phyloP scores from a whole-genome alignment of 2,888 invertebrate species.

The Perdita meconis region DNA sequence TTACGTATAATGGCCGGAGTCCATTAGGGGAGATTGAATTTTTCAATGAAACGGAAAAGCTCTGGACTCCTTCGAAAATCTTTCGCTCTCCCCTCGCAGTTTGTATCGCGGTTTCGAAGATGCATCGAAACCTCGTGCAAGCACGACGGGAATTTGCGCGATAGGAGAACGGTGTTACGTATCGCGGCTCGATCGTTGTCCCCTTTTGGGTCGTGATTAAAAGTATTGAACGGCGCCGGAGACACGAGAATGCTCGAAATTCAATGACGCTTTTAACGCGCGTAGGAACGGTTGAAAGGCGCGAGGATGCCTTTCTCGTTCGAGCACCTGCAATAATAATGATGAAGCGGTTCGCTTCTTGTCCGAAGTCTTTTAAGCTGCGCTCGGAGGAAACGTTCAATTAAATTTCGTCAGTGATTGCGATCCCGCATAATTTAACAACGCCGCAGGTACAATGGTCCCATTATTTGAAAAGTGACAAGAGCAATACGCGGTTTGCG shows the following conservation, averaged over 20 bases:
- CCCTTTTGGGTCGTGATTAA: conserved; percentile 38
- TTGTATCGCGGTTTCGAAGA: not conserved
- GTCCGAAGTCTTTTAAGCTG: not conserved
- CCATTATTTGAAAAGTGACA: not conserved
- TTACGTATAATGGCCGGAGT: conserved; percentile 26
- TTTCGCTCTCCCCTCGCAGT: not conserved
- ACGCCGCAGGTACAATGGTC: not conserved
- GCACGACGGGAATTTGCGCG: not conserved
- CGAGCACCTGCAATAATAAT: conserved; percentile 41
- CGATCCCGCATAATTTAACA: conserved; percentile 5
- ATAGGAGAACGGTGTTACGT: not conserved
- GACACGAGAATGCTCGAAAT: conserved; percentile 53
- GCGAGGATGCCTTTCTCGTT: conserved; percentile 19
- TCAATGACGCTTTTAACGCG: conserved; percentile 64
- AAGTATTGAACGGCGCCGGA: conserved; percentile 46
- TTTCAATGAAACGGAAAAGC: conserved; percentile 14
- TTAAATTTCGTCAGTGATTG: conserved; percentile 5
- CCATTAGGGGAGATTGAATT: conserved; percentile 51
- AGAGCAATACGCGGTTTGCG: not conserved
- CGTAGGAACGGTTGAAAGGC: conserved; percentile 8
- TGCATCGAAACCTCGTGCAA: conserved; percentile 13
- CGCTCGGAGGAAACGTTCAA: conserved; percentile 1
- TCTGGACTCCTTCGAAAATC: not conserved
- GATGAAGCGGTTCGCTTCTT: conserved; percentile 27
- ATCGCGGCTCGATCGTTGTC: conserved; percentile 13